Evolutionary conservation across 2,797 vertebrate species (phyloP).

Genomic region (Myotis planiceps): DNA sequence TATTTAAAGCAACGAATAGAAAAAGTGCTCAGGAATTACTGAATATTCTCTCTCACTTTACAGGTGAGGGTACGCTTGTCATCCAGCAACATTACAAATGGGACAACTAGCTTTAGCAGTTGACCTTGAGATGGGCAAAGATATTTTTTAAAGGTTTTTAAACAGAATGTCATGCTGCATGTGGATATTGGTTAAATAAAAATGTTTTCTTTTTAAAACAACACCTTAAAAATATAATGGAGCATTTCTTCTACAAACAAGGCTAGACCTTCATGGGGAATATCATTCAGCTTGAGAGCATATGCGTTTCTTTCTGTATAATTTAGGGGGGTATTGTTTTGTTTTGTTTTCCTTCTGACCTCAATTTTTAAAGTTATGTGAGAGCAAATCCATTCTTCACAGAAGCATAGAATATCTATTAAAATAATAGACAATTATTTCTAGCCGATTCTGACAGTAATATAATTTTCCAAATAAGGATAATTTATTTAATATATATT

Average conservation of each 20-base stretch:
- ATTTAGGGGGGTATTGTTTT: conserved; percentile 3
- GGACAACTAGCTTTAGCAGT: background rate
- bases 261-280: background rate
- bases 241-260: background rate
- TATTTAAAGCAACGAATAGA: background rate
- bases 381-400: conserved; percentile 35
- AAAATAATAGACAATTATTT: background rate
- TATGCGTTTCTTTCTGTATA: background rate
- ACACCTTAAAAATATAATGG: background rate
- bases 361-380: conserved; percentile 2
- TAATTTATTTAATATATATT: conserved; percentile 1
- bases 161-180: background rate
- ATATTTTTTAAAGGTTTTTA: background rate
- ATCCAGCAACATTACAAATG: fast-evolving
- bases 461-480: conserved; percentile 42
- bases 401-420: conserved; percentile 21
- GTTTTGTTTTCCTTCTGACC: conserved; percentile 34
- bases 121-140: background rate
- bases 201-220: conserved; percentile 10
- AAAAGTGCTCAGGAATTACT: background rate
- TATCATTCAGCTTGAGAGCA: background rate
- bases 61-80: background rate
- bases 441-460: conserved; percentile 20
- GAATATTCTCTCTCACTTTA: background rate
- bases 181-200: background rate